Evolutionary conservation across 2,888 invertebrate species (phyloP).

Genomic region (Helobdella robusta): DNA sequence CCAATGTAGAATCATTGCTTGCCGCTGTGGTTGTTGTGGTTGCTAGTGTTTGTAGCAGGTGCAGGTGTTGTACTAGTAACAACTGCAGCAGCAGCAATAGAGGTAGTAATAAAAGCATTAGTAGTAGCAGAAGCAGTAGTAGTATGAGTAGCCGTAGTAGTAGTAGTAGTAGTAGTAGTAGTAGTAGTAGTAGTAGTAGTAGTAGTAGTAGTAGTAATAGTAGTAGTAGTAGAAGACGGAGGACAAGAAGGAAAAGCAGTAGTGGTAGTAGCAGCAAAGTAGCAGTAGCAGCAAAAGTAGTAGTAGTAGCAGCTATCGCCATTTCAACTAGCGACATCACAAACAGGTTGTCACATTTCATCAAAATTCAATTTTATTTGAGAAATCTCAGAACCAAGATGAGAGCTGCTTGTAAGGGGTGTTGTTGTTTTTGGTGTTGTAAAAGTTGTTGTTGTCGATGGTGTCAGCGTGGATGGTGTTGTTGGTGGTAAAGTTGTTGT

Average conservation of each 20-base stretch:
- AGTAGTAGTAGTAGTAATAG: conserved; percentile 28
- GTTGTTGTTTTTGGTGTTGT: neutral
- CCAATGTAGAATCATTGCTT: neutral
- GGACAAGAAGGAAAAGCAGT: neutral
- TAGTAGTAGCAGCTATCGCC: neutral
- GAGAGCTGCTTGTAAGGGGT: neutral
- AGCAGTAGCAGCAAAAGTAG: neutral
- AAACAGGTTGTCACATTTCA: neutral
- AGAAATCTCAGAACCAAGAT: neutral
- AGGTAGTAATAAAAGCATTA: neutral
- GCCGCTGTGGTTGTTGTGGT: neutral
- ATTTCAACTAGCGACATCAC: too few relatives aligned
- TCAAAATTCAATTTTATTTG: neutral
- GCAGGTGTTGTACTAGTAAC: neutral
- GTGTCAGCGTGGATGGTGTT: too few relatives aligned
- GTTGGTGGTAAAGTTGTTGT: too few relatives aligned
- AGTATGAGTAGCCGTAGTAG: conserved; percentile 24
- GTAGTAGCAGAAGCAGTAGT: neutral
- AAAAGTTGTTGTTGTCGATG: neutral
- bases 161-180: conserved; percentile 29
- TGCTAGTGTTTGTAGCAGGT: neutral
- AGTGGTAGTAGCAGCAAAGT: too few relatives aligned
- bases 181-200: conserved; percentile 30
- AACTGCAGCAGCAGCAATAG: neutral
- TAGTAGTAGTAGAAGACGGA: conserved; percentile 28